A percentile compares a stretch with the other conserved stretches of the same genome.
Conservation (phyloP, 2,113 vertebrate species). For the Takifugu flavidus region DNA sequence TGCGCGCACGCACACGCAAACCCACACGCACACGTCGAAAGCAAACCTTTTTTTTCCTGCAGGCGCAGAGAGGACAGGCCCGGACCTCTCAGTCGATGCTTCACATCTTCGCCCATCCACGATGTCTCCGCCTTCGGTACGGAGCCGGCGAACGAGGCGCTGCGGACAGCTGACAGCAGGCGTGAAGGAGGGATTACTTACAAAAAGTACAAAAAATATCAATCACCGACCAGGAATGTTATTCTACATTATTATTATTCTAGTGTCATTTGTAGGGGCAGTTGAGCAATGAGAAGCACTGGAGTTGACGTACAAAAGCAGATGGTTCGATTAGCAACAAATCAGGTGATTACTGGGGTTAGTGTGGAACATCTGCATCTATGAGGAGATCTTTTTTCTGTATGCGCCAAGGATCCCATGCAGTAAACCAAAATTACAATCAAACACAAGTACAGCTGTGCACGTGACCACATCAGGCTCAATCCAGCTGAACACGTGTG, state of each 20-base stretch:
- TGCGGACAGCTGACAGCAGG: slow-evolving; percentile 75
- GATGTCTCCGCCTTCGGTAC: slow-evolving; percentile 61
- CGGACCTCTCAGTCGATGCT: slow-evolving; percentile 55
- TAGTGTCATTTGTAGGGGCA: slow-evolving; percentile 34
- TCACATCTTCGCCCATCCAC: slow-evolving; percentile 77
- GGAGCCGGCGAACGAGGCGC: slow-evolving; percentile 79
- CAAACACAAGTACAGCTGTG: slow-evolving; percentile 8
- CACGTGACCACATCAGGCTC: slow-evolving; percentile 13
- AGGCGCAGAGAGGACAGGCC: slow-evolving; percentile 67
- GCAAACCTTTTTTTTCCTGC: slow-evolving; percentile 84
- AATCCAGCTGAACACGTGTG: slow-evolving; percentile 21
- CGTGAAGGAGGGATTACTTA: slow-evolving; percentile 36
- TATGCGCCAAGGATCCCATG: slow-evolving; percentile 35
- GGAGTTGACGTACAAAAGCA: slow-evolving; percentile 37
- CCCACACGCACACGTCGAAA: neutral
- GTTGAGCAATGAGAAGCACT: slow-evolving; percentile 49
- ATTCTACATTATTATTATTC: neutral
- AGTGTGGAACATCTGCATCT: slow-evolving; percentile 40
- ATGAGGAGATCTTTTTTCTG: slow-evolving; percentile 11
- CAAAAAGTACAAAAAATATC: neutral
- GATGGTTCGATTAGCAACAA: slow-evolving; percentile 32
- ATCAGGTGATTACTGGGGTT: slow-evolving; percentile 18
- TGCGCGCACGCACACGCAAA: neutral
- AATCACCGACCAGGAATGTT: slow-evolving; percentile 2
- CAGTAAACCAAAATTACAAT: slow-evolving; percentile 25